Conservation (phyloP, 1,140 invertebrate genomes). For the Apocrypta bakeri region DNA sequence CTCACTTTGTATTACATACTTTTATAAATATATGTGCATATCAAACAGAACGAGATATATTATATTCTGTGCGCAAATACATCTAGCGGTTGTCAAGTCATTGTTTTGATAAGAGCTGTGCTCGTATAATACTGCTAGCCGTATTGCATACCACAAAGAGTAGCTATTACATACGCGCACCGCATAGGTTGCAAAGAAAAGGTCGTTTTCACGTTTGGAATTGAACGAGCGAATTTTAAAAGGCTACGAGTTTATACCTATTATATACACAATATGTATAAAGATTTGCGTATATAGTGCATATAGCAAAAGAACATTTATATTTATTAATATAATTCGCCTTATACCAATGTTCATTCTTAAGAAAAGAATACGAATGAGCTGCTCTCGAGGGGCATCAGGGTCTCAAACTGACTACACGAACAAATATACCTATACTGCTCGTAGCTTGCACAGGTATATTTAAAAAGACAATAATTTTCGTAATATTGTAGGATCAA, state of each 20-base stretch:
- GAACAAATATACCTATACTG: too few relatives aligned
- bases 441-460: neutral
- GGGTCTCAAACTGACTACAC: neutral
- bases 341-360: neutral
- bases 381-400: neutral
- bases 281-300: neutral
- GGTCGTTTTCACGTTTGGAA: too few relatives aligned
- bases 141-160: neutral
- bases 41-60: neutral
- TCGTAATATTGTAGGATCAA: neutral
- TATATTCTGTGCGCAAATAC: neutral
- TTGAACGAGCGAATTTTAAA: too few relatives aligned
- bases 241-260: too few relatives aligned
- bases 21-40: neutral
- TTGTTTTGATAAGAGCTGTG: slow-evolving; percentile 9
- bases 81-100: slow-evolving; percentile 19
- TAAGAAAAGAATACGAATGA: neutral
- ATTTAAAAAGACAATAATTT: neutral
- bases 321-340: too few relatives aligned
- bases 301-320: neutral
- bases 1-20: neutral
- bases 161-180: too few relatives aligned
- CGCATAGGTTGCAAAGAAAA: too few relatives aligned
- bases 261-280: neutral
- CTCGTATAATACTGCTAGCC: neutral